Conservation (phyloP, 2,888 invertebrate genomes). For the Spilosoma lubricipeda region DNA sequence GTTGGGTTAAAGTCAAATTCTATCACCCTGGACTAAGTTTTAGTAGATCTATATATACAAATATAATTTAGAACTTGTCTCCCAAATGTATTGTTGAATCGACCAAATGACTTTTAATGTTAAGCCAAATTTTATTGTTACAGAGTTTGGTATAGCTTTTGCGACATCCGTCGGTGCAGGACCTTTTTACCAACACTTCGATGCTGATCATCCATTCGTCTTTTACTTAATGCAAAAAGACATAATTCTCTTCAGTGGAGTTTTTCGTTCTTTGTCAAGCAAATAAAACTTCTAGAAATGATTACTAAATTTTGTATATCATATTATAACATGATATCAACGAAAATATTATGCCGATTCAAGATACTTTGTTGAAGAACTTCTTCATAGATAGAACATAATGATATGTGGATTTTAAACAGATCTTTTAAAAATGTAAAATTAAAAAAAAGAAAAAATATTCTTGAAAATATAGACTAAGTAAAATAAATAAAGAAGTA, state of each 20-base stretch:
- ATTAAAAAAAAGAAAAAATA: no score
- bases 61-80: background rate
- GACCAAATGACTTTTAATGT: background rate
- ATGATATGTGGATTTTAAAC: background rate
- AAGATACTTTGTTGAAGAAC: background rate
- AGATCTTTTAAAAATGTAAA: background rate
- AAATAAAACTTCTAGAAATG: background rate
- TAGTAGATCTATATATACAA: background rate
- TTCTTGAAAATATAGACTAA: no score
- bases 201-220: conserved; percentile 34
- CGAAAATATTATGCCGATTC: background rate
- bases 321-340: no score
- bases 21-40: no score
- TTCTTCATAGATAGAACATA: background rate
- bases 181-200: background rate
- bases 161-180: conserved; percentile 28
- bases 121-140: conserved; percentile 17
- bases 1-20: no score
- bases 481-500: no score
- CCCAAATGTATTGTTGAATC: background rate
- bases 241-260: conserved; percentile 52
- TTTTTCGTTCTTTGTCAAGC: conserved; percentile 50
- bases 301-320: no score
- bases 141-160: conserved; percentile 43
- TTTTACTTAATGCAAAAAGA: conserved; percentile 45